These are phyloP conservation scores for Sinodicranocentrus sp. DNA, from an alignment of 2,888 invertebrate species.

Conservation along the genomic window DNA sequence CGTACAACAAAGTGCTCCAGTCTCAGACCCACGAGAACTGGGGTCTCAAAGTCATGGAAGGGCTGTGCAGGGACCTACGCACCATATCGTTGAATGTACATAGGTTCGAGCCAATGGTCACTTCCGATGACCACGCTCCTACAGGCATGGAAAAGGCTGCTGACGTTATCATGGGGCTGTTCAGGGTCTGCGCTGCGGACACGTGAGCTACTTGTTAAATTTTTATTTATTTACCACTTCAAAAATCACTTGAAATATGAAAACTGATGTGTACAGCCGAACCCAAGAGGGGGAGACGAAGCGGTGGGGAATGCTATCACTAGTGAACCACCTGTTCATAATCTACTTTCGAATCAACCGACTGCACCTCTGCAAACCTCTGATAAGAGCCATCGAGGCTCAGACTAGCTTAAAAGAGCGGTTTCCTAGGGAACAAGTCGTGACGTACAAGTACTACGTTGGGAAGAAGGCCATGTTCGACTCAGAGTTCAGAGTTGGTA, in stretches of 20 bases:
- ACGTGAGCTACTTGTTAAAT: conserved; percentile 84
- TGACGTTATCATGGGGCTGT: conserved; percentile 94
- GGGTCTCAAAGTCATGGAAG: conserved; percentile 96
- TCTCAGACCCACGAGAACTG: conserved; percentile 96
- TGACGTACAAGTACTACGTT: conserved; percentile 98
- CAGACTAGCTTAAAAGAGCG: conserved; percentile 89
- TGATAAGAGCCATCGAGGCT: conserved; percentile 97
- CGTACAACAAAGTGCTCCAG: conserved; percentile 90
- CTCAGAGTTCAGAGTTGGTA: conserved; percentile 92
- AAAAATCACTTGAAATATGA: too few species aligned
- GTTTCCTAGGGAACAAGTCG: conserved; percentile 94
- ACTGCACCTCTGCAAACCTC: conserved; percentile 92
- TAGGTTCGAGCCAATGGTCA: conserved; percentile 78
- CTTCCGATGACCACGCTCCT: conserved; percentile 79
- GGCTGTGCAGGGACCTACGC: conserved; percentile 92
- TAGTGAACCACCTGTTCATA: conserved; percentile 98
- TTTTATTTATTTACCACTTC: too few species aligned
- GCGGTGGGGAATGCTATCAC: conserved; percentile 95
- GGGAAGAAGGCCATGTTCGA: conserved; percentile 99
- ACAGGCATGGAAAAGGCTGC: conserved; percentile 83
- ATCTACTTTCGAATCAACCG: conserved; percentile 97
- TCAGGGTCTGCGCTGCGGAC: conserved; percentile 96
- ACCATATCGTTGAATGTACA: conserved; percentile 91
- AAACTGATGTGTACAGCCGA: conserved; percentile 83
- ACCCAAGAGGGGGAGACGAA: conserved; percentile 95